Evolutionary conservation across 1,140 invertebrate species (phyloP).

Genomic region (Drosophila obscura): DNA sequence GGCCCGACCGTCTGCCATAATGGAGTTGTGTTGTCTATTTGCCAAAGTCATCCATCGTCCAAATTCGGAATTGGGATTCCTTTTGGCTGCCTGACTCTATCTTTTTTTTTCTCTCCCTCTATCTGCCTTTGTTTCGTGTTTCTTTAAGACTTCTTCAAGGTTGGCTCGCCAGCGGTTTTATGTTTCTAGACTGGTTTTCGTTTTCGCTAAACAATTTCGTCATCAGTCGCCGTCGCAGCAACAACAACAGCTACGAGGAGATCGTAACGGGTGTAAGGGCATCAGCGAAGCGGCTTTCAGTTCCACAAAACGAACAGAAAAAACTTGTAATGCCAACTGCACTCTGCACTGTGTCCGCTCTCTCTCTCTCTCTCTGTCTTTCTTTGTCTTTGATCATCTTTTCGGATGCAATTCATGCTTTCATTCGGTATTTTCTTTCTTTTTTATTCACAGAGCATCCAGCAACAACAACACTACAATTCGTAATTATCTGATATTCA

Average conservation of each 20-base stretch:
- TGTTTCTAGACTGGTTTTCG: conserved; percentile 76
- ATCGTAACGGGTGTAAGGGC: conserved; percentile 20
- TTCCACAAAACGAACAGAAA: conserved; percentile 17
- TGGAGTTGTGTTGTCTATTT: conserved; percentile 45
- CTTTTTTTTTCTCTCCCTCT: conserved; percentile 18
- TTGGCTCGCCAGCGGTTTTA: conserved; percentile 57
- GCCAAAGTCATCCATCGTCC: conserved; percentile 45
- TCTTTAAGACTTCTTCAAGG: conserved; percentile 75
- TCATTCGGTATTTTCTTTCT: conserved; percentile 34
- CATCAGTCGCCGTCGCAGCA: conserved; percentile 49
- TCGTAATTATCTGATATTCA: conserved; percentile 34
- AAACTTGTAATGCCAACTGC: conserved; percentile 63
- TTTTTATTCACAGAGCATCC: conserved; percentile 20
- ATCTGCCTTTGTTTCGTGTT: conserved; percentile 36
- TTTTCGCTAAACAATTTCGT: conserved; percentile 77
- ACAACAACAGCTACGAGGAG: conserved; percentile 35
- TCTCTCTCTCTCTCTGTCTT: conserved; percentile 4
- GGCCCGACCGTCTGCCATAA: conserved; percentile 3
- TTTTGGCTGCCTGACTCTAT: conserved; percentile 38
- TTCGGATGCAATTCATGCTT: conserved; percentile 20
- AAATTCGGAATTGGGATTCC: conserved; percentile 63
- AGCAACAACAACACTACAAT: conserved; percentile 33
- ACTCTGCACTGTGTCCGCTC: conserved; percentile 40
- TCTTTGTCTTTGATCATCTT: conserved; percentile 6
- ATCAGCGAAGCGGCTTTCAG: conserved; percentile 8